Percentiles rank a stretch among this genome's conserved stretches.
Conservation (phyloP, 2,888 invertebrate genomes). For the Drepana falcataria region DNA sequence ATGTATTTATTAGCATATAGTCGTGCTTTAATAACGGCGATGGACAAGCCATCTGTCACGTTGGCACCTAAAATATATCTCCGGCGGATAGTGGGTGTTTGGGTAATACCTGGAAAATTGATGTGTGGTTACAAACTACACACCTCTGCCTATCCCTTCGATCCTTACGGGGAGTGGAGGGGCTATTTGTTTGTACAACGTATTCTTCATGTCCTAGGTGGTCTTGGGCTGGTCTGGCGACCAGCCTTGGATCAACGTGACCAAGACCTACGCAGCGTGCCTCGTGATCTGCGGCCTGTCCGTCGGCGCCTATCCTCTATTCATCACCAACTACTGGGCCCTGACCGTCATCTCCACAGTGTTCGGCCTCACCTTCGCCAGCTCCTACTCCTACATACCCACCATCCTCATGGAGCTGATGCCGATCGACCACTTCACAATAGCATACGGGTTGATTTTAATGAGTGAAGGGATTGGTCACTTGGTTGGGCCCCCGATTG, state of each 20-base stretch:
- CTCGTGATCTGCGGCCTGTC: conserved; percentile 83
- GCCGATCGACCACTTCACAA: conserved; percentile 93
- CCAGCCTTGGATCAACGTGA: conserved; percentile 89
- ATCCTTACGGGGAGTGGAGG: no score
- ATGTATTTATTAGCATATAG: no score
- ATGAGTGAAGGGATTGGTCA: conserved; percentile 96
- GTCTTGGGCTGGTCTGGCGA: conserved; percentile 93
- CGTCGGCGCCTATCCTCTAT: conserved; percentile 78
- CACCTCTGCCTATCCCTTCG: no score
- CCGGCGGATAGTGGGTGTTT: no score
- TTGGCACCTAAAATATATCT: no score
- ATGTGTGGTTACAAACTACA: no score
- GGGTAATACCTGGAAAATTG: no score
- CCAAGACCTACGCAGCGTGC: conserved; percentile 88
- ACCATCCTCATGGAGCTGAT: conserved; percentile 93
- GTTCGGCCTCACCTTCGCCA: conserved; percentile 94
- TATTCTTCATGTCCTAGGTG: conserved; percentile 67
- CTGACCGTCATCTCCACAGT: conserved; percentile 76
- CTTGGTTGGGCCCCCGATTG: conserved; percentile 93
- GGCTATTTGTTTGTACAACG: not conserved
- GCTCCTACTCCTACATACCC: conserved; percentile 93
- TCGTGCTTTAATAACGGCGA: no score
- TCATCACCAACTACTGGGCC: conserved; percentile 69
- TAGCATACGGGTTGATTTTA: conserved; percentile 92
- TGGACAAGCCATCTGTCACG: no score